Conservation (phyloP, 2,888 invertebrate genomes). For the Hoplodrina ambigua region DNA sequence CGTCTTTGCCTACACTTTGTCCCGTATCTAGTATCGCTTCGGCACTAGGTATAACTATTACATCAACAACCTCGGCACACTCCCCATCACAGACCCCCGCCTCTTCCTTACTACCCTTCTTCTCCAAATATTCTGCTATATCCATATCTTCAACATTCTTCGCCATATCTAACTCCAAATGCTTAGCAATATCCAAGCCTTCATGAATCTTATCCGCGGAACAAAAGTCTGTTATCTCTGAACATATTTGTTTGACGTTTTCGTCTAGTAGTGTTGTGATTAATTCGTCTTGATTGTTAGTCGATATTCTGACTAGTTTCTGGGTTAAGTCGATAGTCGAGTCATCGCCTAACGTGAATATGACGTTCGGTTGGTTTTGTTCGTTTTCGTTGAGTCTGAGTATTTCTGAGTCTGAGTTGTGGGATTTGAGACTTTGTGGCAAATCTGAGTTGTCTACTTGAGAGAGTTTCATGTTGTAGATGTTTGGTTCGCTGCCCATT, state of each 20-base stretch:
- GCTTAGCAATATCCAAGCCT: conserved; percentile 74
- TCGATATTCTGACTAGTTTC: conserved; percentile 81
- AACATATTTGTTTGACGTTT: conserved; percentile 81
- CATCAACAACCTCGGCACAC: conserved; percentile 81
- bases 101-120: conserved; percentile 63
- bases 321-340: conserved; percentile 65
- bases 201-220: conserved; percentile 68
- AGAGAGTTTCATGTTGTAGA: conserved; percentile 81
- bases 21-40: conserved; percentile 84
- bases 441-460: conserved; percentile 65
- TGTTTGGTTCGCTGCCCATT: conserved; percentile 88
- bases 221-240: conserved; percentile 82
- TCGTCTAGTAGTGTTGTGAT: conserved; percentile 71
- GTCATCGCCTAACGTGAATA: conserved; percentile 83
- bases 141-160: conserved; percentile 49
- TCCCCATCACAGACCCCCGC: conserved; percentile 70
- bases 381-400: conserved; percentile 67
- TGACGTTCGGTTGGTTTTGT: conserved; percentile 69
- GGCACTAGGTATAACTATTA: conserved; percentile 84
- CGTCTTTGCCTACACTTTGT: conserved; percentile 61
- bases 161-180: conserved; percentile 62
- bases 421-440: conserved; percentile 70
- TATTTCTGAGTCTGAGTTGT: conserved; percentile 85
- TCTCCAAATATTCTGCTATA: conserved; percentile 67
- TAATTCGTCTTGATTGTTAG: conserved; percentile 80